Conservation (phyloP, 2,113 vertebrate genomes). For the Tragelaphus strepsiceros region DNA sequence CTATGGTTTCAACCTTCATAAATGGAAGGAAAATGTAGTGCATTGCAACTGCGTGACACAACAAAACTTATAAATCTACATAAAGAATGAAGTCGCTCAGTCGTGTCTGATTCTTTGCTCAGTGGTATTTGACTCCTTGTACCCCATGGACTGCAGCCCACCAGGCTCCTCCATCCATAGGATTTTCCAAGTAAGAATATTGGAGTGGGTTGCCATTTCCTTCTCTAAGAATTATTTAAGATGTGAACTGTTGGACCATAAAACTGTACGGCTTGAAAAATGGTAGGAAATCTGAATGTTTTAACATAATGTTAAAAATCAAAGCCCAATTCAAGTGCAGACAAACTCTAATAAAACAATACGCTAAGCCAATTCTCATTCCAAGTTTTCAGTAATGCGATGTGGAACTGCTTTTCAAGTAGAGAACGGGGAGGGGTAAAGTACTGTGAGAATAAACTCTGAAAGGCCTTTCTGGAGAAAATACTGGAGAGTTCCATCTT, state of each 20-base stretch:
- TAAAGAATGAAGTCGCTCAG: neutral
- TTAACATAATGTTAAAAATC: neutral
- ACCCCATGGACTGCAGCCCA: neutral
- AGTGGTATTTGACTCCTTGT: neutral
- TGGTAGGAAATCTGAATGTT: neutral
- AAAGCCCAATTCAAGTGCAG: neutral
- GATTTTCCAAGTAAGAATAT: neutral
- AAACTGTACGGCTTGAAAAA: neutral
- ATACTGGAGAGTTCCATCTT: neutral
- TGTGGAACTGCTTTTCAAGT: neutral
- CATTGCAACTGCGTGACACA: neutral
- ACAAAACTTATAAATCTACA: neutral
- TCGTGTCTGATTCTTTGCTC: neutral
- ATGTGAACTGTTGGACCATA: neutral
- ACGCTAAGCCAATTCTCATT: neutral
- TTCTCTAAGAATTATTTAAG: neutral
- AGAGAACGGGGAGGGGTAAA: rapidly evolving
- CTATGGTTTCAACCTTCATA: neutral
- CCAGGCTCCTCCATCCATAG: neutral
- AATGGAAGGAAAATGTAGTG: neutral
- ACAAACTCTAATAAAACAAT: neutral
- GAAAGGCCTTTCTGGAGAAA: neutral
- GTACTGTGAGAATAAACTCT: rapidly evolving
- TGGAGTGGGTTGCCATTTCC: neutral
- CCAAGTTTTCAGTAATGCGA: rapidly evolving